Conservation (phyloP, 2,888 invertebrate species). For the Harmothoe impar region DNA sequence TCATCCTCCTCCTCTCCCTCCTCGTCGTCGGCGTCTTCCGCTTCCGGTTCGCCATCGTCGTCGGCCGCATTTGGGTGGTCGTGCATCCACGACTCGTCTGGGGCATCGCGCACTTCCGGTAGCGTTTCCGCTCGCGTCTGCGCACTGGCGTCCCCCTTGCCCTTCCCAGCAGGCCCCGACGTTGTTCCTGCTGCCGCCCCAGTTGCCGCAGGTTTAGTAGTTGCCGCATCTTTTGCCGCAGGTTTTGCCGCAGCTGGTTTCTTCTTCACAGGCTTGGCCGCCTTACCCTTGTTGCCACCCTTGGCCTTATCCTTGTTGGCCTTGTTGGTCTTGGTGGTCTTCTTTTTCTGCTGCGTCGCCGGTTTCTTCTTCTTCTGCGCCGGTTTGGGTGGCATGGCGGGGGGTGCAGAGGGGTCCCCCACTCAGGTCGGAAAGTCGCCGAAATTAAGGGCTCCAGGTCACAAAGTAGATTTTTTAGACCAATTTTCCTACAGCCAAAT, state of each 20-base stretch:
- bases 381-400: conserved; percentile 16
- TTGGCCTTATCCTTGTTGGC: conserved; percentile 23
- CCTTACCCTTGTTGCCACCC: conserved; percentile 11
- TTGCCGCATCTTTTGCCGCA: not conserved
- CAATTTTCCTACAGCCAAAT: no score
- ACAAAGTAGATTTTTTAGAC: no score
- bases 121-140: conserved; percentile 3
- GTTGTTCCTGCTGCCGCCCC: not conserved
- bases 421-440: no score
- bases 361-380: conserved; percentile 17
- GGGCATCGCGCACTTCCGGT: not conserved
- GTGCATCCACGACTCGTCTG: conserved; percentile 17
- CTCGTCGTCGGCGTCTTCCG: not conserved
- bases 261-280: not conserved
- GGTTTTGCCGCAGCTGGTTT: not conserved
- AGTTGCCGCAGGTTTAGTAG: not conserved
- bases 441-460: no score
- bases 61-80: not conserved
- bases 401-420: no score
- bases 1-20: not conserved
- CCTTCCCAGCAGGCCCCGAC: not conserved
- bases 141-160: not conserved
- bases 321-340: not conserved
- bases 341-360: not conserved
- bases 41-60: not conserved